phyloP scores from a whole-genome alignment of 2,797 vertebrate species.

The Ctenopoma kingsleyae region DNA sequence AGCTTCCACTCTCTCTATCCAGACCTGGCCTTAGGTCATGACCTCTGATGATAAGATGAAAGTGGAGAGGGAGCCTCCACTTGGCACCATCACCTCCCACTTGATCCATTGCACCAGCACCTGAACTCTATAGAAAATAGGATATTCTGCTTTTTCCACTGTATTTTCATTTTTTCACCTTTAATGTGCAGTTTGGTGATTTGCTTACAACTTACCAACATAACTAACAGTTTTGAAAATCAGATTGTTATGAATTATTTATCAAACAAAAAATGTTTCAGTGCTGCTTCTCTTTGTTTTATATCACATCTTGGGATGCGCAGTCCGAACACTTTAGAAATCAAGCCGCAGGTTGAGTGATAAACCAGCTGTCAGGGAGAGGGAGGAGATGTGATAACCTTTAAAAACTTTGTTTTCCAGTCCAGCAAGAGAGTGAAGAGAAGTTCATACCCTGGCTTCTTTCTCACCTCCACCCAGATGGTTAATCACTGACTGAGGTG shows the following conservation, averaged over 20 bases:
- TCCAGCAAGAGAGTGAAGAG: no score
- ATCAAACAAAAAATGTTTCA: not conserved
- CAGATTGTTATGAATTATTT: not conserved
- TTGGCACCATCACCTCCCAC: constrained; percentile 33
- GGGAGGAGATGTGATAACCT: not conserved
- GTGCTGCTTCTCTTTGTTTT: not conserved
- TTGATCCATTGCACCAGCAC: not conserved
- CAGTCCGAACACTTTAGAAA: no score
- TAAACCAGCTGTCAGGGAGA: not conserved
- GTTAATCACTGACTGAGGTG: not conserved
- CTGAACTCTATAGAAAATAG: constrained; percentile 1
- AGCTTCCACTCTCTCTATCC: constrained; percentile 30
- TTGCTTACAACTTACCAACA: not conserved
- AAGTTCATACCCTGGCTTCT: not conserved
- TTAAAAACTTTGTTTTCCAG: no score
- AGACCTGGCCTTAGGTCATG: constrained; percentile 43
- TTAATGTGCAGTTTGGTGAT: not conserved
- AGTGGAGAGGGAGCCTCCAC: constrained; percentile 31
- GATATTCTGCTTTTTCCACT: constrained; percentile 5
- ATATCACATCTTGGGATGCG: not conserved
- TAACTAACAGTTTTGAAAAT: not conserved
- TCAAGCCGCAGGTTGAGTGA: not conserved
- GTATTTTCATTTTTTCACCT: not conserved
- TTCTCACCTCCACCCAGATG: not conserved
- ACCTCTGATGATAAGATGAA: constrained; percentile 73